Percentiles rank a stretch among this genome's conserved stretches.
These are phyloP conservation scores for Ormyrus labotus DNA, from an alignment of 2,888 invertebrate species.

Conservation along the genomic window DNA sequence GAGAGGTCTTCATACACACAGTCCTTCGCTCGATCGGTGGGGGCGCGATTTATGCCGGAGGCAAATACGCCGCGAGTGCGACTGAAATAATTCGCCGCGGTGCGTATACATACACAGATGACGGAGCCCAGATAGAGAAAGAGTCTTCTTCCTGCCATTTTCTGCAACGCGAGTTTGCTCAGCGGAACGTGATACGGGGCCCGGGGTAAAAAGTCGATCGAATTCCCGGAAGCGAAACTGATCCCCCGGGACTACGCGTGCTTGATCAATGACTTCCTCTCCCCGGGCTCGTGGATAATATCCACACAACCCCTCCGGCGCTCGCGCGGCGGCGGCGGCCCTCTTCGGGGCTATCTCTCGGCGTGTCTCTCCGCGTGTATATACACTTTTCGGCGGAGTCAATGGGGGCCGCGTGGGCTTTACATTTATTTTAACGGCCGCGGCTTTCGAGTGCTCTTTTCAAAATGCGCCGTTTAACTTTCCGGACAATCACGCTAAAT, in stretches of 20 bases:
- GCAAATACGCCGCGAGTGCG: too few relatives aligned
- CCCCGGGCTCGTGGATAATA: conserved; percentile 49
- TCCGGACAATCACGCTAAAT: conserved; percentile 39
- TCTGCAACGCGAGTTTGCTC: conserved; percentile 56
- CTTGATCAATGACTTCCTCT: conserved; percentile 58
- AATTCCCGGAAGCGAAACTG: conserved; percentile 68
- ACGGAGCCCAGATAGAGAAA: not conserved
- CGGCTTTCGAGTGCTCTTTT: not conserved
- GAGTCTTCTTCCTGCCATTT: conserved; percentile 49
- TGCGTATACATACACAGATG: not conserved
- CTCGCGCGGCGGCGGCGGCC: not conserved
- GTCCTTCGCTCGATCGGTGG: too few relatives aligned
- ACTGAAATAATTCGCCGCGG: too few relatives aligned
- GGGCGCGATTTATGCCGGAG: too few relatives aligned
- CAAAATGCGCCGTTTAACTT: conserved; percentile 35
- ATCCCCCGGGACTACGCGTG: conserved; percentile 57
- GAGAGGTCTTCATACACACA: conserved; percentile 6
- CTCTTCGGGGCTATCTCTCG: not conserved
- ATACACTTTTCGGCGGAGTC: conserved; percentile 32
- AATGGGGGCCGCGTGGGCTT: conserved; percentile 1
- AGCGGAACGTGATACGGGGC: conserved; percentile 56
- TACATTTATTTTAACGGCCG: conserved; percentile 46
- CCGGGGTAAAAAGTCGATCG: conserved; percentile 64
- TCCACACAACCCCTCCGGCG: conserved; percentile 16
- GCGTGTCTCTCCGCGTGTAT: not conserved